These are phyloP conservation scores for Neogobius melanostomus DNA, from an alignment of 2,113 vertebrate genomes.

Conservation along the genomic window DNA sequence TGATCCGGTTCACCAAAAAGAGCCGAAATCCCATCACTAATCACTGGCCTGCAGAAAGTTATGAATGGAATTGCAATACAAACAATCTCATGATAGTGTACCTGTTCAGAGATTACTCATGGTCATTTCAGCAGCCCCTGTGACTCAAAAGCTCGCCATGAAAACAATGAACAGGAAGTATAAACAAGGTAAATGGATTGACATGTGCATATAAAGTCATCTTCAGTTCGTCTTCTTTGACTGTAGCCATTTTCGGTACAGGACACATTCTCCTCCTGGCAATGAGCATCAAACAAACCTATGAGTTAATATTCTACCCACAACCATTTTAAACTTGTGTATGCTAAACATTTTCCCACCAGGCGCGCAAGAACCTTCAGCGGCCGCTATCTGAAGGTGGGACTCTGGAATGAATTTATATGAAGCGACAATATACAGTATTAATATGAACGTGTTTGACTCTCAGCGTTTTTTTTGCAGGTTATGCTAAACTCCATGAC, in stretches of 20 bases:
- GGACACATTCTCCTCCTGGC: neutral
- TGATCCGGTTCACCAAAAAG: too few relatives aligned
- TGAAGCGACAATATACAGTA: constrained; percentile 2
- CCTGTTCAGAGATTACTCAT: too few relatives aligned
- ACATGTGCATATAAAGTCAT: neutral
- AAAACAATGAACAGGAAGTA: too few relatives aligned
- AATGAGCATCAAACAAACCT: constrained; percentile 19
- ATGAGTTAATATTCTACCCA: constrained; percentile 35
- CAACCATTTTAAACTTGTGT: constrained; percentile 24
- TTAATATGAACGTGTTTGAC: neutral
- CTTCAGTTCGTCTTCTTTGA: neutral
- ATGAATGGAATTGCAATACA: too few relatives aligned
- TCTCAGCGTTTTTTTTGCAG: neutral
- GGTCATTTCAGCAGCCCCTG: too few relatives aligned
- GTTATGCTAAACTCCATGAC: constrained; percentile 4
- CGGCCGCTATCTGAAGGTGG: constrained; percentile 7
- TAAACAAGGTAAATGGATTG: neutral
- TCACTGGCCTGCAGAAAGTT: too few relatives aligned
- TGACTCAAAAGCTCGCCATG: too few relatives aligned
- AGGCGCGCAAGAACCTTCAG: constrained; percentile 14
- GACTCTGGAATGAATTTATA: constrained; percentile 27
- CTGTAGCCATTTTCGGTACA: constrained; percentile 2
- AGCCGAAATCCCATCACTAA: too few relatives aligned
- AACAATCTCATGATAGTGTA: too few relatives aligned
- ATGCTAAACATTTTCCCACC: constrained; percentile 41